These are phyloP conservation scores for Oryzias dopingdopingensis DNA, from an alignment of 2,797 vertebrate genomes.

Conservation along the genomic window DNA sequence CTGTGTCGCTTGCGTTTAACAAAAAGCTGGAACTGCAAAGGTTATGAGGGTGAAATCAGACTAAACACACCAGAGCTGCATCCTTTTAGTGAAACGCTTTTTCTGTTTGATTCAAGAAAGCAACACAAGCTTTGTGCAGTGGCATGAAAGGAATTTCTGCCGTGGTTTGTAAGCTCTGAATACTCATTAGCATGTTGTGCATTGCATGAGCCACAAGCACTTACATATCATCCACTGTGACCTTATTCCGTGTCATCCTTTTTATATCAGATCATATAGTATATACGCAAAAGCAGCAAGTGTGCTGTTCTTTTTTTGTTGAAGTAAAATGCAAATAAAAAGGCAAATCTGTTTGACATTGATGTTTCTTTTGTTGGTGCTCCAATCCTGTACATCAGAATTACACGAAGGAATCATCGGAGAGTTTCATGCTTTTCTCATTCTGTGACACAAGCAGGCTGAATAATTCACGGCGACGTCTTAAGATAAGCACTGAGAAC, in stretches of 20 bases:
- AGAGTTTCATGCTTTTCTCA: slow-evolving; percentile 47
- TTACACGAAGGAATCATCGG: slow-evolving; percentile 43
- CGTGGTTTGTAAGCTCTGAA: slow-evolving; percentile 11
- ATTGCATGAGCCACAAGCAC: background rate
- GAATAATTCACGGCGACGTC: slow-evolving; percentile 62
- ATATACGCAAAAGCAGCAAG: slow-evolving; percentile 22
- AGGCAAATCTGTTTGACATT: background rate
- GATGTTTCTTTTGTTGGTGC: slow-evolving; percentile 49
- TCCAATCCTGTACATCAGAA: slow-evolving; percentile 40
- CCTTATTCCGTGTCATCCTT: slow-evolving; percentile 52
- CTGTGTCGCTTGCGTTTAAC: slow-evolving; percentile 25
- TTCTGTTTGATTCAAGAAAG: slow-evolving; percentile 8
- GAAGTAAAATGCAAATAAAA: slow-evolving; percentile 21
- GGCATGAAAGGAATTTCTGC: slow-evolving; percentile 1
- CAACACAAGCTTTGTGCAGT: slow-evolving; percentile 6
- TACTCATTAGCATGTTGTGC: slow-evolving; percentile 11
- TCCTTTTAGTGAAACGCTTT: slow-evolving; percentile 19
- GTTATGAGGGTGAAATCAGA: slow-evolving; percentile 38
- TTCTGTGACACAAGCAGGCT: slow-evolving; percentile 60
- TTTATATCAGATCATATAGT: slow-evolving; percentile 49
- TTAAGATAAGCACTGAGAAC: slow-evolving; percentile 38
- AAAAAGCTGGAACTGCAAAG: slow-evolving; percentile 24
- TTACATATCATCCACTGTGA: slow-evolving; percentile 34
- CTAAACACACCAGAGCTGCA: slow-evolving; percentile 23
- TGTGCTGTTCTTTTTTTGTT: slow-evolving; percentile 63